Evolutionary conservation across 1,140 invertebrate genomes (phyloP).

Genomic region (Trypoxylus dichotomus): DNA sequence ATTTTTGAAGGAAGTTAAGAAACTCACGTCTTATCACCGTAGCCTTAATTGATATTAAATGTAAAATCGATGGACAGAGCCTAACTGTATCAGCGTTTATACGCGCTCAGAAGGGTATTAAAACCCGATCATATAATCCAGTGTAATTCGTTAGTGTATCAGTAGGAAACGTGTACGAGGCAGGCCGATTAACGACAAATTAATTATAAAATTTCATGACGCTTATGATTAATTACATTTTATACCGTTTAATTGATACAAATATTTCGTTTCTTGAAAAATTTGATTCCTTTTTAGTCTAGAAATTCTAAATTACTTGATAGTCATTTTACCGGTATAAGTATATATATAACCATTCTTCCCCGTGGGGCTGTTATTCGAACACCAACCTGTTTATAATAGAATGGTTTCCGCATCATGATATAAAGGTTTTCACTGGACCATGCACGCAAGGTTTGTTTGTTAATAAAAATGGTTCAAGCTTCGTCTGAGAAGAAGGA

Average conservation of each 20-base stretch:
- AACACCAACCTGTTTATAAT: too few relatives aligned
- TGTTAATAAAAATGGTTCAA: too few relatives aligned
- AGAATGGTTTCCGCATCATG: too few relatives aligned
- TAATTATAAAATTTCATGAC: background rate
- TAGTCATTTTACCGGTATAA: too few relatives aligned
- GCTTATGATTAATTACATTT: background rate
- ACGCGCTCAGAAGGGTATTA: background rate
- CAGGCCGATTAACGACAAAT: background rate
- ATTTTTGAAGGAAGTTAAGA: background rate
- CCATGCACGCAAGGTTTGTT: too few relatives aligned
- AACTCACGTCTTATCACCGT: background rate
- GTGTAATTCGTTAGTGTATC: background rate
- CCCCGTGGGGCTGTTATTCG: too few relatives aligned
- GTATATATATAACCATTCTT: too few relatives aligned
- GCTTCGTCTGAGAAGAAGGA: too few relatives aligned
- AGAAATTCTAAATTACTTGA: too few relatives aligned
- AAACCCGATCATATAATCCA: background rate
- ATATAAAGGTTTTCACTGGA: too few relatives aligned
- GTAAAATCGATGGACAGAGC: constrained; percentile 15
- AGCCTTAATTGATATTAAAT: constrained; percentile 17
- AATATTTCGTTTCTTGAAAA: background rate
- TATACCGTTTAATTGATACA: background rate
- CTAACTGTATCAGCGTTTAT: background rate
- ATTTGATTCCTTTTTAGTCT: too few relatives aligned
- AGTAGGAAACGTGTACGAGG: background rate